phyloP scores from a whole-genome alignment of 2,113 vertebrate genomes.

The Silurus asotus region DNA sequence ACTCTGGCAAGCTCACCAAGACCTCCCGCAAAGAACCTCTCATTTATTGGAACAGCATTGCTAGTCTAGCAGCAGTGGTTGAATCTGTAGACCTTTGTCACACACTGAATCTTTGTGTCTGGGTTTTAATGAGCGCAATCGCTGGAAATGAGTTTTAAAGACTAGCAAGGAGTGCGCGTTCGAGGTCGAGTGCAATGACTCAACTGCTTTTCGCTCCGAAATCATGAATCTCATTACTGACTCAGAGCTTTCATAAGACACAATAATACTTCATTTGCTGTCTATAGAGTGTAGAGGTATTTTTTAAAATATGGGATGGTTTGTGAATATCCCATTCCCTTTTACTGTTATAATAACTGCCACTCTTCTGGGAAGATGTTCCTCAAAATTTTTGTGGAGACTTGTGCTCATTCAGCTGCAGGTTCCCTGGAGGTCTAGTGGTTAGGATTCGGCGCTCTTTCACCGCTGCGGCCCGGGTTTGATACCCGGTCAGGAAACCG shows the following conservation, averaged over 20 bases:
- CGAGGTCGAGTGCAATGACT: slow-evolving; percentile 21
- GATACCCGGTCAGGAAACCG: slow-evolving; percentile 61
- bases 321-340: no score
- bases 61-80: slow-evolving; percentile 11
- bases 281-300: background rate
- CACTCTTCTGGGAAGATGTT: no score
- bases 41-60: slow-evolving; percentile 12
- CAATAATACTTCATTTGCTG: background rate
- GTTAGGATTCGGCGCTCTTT: slow-evolving; percentile 19
- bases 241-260: slow-evolving; percentile 7
- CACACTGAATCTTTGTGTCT: background rate
- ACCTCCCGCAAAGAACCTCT: slow-evolving; percentile 37
- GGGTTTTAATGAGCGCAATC: slow-evolving; percentile 53
- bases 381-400: no score
- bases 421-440: no score
- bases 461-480: slow-evolving; percentile 61
- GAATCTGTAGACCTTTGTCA: slow-evolving; percentile 25
- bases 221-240: slow-evolving; percentile 18
- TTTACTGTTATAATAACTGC: no score
- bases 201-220: slow-evolving; percentile 21
- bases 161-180: background rate
- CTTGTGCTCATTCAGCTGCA: no score
- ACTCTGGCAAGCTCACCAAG: background rate
- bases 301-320: no score
- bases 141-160: slow-evolving; percentile 45